Conservation (phyloP, 2,797 vertebrate species). For the Eulemur coronatus region DNA sequence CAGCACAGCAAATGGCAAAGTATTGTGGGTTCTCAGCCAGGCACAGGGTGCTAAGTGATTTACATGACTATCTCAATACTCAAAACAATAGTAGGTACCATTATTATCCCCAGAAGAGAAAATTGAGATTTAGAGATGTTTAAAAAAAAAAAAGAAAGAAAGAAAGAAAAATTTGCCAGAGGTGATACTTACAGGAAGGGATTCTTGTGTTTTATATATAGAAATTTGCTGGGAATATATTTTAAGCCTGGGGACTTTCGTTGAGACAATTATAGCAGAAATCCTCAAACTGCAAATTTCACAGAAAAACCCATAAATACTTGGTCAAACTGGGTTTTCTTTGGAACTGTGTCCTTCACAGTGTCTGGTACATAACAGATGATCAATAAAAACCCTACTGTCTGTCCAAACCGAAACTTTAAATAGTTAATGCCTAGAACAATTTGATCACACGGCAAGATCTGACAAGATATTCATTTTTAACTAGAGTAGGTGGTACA, state of each 20-base stretch:
- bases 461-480: slow-evolving; percentile 10
- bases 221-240: slow-evolving; percentile 10
- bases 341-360: background rate
- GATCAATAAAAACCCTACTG: slow-evolving; percentile 33
- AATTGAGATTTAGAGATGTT: background rate
- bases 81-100: background rate
- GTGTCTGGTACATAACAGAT: slow-evolving; percentile 5
- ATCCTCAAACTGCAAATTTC: slow-evolving; percentile 28
- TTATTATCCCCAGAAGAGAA: slow-evolving; percentile 37
- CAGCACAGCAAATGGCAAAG: background rate
- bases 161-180: background rate
- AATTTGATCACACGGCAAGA: slow-evolving; percentile 39
- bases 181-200: background rate
- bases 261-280: background rate
- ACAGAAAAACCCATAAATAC: slow-evolving; percentile 29
- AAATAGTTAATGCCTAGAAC: slow-evolving; percentile 58
- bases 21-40: background rate
- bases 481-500: slow-evolving; percentile 6
- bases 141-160: background rate
- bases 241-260: background rate
- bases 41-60: background rate
- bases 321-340: slow-evolving; percentile 33
- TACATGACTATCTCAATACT: slow-evolving; percentile 26
- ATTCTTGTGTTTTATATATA: background rate
- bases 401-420: slow-evolving; percentile 42